Conservation (phyloP, 2,797 vertebrate genomes). For the Meriones psammophilus region DNA sequence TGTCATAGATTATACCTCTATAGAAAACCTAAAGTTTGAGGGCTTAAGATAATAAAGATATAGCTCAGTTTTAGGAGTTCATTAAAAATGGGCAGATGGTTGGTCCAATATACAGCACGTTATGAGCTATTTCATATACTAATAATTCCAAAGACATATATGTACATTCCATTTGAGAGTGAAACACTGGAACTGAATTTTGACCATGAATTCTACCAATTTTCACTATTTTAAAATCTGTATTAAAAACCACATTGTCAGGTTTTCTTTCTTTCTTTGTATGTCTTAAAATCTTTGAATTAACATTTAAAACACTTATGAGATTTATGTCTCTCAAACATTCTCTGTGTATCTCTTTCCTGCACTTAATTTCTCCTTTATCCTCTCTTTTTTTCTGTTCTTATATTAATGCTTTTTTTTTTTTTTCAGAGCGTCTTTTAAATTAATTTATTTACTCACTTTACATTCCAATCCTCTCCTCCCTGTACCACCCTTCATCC, state of each 20-base stretch:
- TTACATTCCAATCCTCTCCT: too few relatives aligned
- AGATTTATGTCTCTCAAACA: background rate
- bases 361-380: background rate
- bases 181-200: background rate
- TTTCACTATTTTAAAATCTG: background rate
- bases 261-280: background rate
- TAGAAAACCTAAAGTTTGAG: background rate
- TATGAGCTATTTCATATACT: background rate
- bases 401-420: background rate
- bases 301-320: background rate
- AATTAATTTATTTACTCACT: too few relatives aligned
- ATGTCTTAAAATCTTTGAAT: background rate
- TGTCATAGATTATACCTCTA: background rate
- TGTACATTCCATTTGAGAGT: background rate
- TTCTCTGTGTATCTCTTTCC: background rate
- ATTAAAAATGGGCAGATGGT: fast-evolving
- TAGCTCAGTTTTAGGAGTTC: background rate
- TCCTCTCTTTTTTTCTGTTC: background rate
- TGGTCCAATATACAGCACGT: background rate
- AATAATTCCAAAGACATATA: background rate
- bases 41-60: background rate
- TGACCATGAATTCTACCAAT: background rate
- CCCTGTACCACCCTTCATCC: too few relatives aligned
- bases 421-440: too few relatives aligned
- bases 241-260: too few relatives aligned